Evolutionary conservation across 2,888 invertebrate genomes (phyloP).

Genomic region (Dolichopus griseipennis): DNA sequence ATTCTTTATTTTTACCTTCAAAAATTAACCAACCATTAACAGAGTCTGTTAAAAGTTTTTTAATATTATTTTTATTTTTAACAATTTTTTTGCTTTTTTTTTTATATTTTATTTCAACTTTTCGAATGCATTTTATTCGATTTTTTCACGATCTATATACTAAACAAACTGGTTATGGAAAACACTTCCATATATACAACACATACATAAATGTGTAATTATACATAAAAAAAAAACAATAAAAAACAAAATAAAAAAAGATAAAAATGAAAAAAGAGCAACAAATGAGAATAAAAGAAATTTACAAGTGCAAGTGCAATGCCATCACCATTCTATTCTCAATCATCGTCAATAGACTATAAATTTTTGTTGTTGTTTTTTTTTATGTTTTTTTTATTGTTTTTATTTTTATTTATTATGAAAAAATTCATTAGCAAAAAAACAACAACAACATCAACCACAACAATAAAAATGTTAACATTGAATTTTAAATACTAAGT

Average conservation of each 20-base stretch:
- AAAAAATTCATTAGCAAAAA: no score
- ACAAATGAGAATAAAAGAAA: neutral
- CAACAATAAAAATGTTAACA: no score
- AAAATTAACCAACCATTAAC: neutral
- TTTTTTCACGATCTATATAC: neutral
- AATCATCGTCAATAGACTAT: no score
- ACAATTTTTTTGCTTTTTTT: no score
- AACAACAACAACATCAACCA: no score
- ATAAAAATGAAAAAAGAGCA: neutral
- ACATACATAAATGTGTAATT: neutral
- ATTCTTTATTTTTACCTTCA: neutral
- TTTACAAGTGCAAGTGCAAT: constrained; percentile 11
- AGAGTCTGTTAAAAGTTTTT: neutral
- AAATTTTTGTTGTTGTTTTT: no score
- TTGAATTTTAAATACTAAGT: no score
- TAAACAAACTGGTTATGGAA: constrained; percentile 2
- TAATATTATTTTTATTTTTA: no score
- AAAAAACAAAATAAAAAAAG: no score
- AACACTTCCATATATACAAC: neutral
- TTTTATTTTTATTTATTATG: no score
- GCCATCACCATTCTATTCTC: neutral
- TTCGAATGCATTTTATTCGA: neutral
- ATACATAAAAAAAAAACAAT: no score
- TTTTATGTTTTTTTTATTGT: no score
- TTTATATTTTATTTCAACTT: neutral